Base-by-base conservation (phyloP, 2,888 invertebrate species). In the Ennomos quercinarius region DNA sequence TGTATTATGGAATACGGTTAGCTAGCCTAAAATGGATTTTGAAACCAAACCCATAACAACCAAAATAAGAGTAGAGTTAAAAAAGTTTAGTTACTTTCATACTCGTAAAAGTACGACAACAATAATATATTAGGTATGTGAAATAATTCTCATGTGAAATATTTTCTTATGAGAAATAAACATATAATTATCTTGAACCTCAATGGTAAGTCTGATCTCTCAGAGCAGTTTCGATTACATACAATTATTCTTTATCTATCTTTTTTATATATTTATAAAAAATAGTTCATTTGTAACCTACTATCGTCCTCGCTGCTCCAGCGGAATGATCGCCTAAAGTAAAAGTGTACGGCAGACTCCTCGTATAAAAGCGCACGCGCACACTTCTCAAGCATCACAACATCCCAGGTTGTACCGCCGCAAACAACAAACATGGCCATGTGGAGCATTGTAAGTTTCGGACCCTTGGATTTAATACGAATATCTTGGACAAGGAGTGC, bases 371-470 rank as follows among this genome's bases (percentile, higher is more conserved):
- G 81, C 81, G 73, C 60, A 66, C 63, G 81, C 74, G 71, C 71
- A 69, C 64, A 61, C 76, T 53, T 67, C 34, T 64, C 72, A 69
- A 68, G 42, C 84, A 89, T 87, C 91, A 91, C 79, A 88, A 81
- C 82, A 80, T 81, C 78, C 75, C 80, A 64, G 78, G 74, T 81
- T 73, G 74, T 77, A 74, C 76, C 74, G 72, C 81, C 76, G 81
- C 72, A 78, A 73, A 72, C 74, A 80, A 77, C 76, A 77, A 81
- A 81, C 77, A 92, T 92, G 92, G 88, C 90, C 76, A 88, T 87
- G 85, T 89, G 87, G 87, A 69, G 66, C 63, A 89, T 92, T 78
- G 92, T 92, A 92, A 92, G 92, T 91, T 61, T 61, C 54, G 36
- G 61, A 69, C 54, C 52, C 35, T 45, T 72, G 87, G 87, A 88